Base-by-base conservation (phyloP, 2,797 vertebrate species). In the Neosilurus hyrtlii region DNA sequence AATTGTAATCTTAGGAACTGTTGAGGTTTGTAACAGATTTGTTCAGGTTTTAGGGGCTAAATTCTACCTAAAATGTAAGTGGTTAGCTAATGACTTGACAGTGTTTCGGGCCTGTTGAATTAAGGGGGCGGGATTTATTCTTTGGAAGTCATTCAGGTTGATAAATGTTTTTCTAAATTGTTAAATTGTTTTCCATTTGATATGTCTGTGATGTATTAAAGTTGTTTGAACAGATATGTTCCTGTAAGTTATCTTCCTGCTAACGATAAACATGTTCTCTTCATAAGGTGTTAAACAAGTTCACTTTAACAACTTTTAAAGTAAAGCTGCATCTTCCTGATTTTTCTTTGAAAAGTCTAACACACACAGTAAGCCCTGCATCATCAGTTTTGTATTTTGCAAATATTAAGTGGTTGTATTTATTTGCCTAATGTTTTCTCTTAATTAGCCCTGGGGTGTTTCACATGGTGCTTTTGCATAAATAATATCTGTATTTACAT, bases 61-160 rank as follows among this genome's bases (percentile, higher is more conserved):
- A 43, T 3, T 43, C 37, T 43, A 43, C 37, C 37, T 43, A 43
- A 43, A 43, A 43, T 56, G 24, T 30, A 52, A 57, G 15, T 30
- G 87, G 85, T 82, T 87, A 88, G 86, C 84, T 84, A 82, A 85
- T 86, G 85, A 81, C 79, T 84, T 85, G 84, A 85, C 83, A 83
- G 82, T 83, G 82, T 82, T 72, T 68, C 85, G 84, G 89, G 88
- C 88, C 87, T 88, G 87, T 86, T 88, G 90, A 86, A 79, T 84
- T 26, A 63, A 51, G 84, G 82, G 88, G 85, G 85, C 85, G 89
- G 88, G 82, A 75, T 86, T 80, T 16, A 35, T 85, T 80, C 84
- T 87, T 87, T 88, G 84, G 86, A 82, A 85, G 76, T 85, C 82
- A 68, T 76, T 49, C 66, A 37, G 16, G 76, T 18, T 65, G 26